A percentile compares a stretch with the other conserved stretches of the same genome.
Conservation (phyloP, 1,140 invertebrate genomes). For the Plectus sambesii region DNA sequence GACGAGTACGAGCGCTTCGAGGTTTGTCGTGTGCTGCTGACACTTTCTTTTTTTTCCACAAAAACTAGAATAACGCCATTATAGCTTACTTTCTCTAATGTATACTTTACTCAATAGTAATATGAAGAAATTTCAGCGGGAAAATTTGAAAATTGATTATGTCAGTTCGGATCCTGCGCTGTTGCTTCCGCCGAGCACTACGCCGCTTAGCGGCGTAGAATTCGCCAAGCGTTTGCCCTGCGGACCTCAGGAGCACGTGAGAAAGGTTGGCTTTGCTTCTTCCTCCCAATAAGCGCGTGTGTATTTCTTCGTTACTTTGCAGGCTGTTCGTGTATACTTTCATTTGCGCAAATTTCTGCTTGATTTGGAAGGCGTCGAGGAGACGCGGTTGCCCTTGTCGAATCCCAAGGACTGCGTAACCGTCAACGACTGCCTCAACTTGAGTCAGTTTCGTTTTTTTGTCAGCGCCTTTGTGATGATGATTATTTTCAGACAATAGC, state of each 20-base stretch:
- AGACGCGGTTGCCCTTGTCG: conserved; percentile 71
- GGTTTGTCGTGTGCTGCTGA: conserved; percentile 60
- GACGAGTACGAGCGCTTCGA: conserved; percentile 84
- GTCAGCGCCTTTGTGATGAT: conserved; percentile 12
- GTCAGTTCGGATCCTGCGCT: conserved; percentile 73
- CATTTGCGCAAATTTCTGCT: conserved; percentile 71
- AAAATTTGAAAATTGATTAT: conserved; percentile 44
- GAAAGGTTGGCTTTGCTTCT: conserved; percentile 40
- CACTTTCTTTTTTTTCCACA: no score
- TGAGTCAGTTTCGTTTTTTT: conserved; percentile 60
- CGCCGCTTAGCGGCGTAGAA: conserved; percentile 85
- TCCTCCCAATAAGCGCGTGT: conserved; percentile 3
- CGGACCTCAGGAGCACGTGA: conserved; percentile 84
- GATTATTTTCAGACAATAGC: conserved; percentile 68
- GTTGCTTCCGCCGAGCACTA: conserved; percentile 84
- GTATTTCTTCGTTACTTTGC: conserved; percentile 22
- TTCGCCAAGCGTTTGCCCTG: conserved; percentile 87
- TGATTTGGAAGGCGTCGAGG: conserved; percentile 64
- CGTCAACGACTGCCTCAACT: conserved; percentile 77
- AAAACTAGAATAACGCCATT: no score
- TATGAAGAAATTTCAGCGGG: conserved; percentile 26
- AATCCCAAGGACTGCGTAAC: conserved; percentile 76
- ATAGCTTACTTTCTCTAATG: no score
- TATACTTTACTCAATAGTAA: no score
- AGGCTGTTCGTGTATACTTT: conserved; percentile 86